phyloP scores from a whole-genome alignment of 2,888 invertebrate genomes.

The Urechis unicinctus region DNA sequence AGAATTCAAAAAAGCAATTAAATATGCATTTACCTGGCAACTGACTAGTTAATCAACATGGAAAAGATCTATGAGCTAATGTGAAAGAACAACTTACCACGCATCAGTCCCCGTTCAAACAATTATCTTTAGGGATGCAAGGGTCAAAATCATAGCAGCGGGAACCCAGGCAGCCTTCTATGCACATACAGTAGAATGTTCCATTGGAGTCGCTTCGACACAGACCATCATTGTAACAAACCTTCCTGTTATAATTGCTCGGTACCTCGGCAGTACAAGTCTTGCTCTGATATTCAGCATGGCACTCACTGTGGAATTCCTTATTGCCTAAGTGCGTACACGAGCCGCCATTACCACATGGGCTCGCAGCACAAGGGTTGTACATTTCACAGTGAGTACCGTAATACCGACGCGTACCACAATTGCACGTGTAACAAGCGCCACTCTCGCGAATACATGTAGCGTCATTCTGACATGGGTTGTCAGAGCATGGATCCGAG shows the following conservation, averaged over 20 bases:
- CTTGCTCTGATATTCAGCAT: conserved; percentile 12
- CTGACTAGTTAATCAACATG: no score
- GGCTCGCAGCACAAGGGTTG: conserved; percentile 13
- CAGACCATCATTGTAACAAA: conserved; percentile 17
- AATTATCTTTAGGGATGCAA: conserved; percentile 9
- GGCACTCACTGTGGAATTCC: conserved; percentile 8
- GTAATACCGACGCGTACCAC: conserved; percentile 5
- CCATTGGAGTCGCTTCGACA: conserved; percentile 7
- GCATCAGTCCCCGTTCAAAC: conserved; percentile 15
- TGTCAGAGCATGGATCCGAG: conserved; percentile 16
- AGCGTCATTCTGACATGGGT: conserved; percentile 15
- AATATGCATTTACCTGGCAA: no score
- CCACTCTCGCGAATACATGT: conserved; percentile 8
- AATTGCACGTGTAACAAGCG: background rate
- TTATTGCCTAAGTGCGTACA: conserved; percentile 10
- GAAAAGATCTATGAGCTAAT: no score
- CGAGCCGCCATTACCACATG: conserved; percentile 18
- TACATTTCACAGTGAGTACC: conserved; percentile 15
- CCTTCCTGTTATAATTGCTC: conserved; percentile 13
- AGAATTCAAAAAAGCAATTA: no score
- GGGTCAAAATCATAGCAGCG: conserved; percentile 18
- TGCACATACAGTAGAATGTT: conserved; percentile 13
- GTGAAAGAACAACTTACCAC: conserved; percentile 6
- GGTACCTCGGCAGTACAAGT: conserved; percentile 14
- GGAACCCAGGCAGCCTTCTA: conserved; percentile 15